A percentile compares a stretch with the other conserved stretches of the same genome.
These are phyloP conservation scores for Drosophila ezoana DNA, from an alignment of 2,888 invertebrate species.

Conservation along the genomic window DNA sequence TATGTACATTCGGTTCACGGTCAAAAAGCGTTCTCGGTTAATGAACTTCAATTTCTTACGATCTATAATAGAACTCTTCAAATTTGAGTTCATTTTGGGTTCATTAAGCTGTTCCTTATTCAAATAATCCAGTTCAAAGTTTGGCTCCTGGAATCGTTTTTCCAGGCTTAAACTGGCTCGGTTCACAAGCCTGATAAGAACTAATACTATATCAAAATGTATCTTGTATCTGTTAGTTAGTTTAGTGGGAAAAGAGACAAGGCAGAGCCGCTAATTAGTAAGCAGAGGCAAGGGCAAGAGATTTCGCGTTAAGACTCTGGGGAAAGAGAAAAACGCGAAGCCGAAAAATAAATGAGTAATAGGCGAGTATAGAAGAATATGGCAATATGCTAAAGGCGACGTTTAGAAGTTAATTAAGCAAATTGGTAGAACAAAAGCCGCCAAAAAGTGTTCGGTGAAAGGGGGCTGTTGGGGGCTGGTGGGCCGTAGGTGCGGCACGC, in stretches of 20 bases:
- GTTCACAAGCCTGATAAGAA: too few relatives aligned
- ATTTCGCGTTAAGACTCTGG: background rate
- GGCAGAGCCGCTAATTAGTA: slow-evolving; percentile 70
- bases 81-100: too few relatives aligned
- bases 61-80: too few relatives aligned
- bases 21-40: too few relatives aligned
- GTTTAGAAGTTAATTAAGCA: slow-evolving; percentile 79
- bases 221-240: background rate
- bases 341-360: slow-evolving; percentile 33
- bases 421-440: slow-evolving; percentile 69
- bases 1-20: too few relatives aligned
- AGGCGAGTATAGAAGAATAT: slow-evolving; percentile 33
- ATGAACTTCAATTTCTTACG: too few relatives aligned
- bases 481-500: slow-evolving; percentile 3
- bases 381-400: slow-evolving; percentile 69
- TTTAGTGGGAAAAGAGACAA: slow-evolving; percentile 32
- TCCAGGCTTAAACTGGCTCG: too few relatives aligned
- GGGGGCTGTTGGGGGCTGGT: background rate
- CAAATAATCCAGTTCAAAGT: too few relatives aligned
- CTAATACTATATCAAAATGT: background rate
- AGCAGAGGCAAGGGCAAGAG: slow-evolving; percentile 32
- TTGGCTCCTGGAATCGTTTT: too few relatives aligned
- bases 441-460: slow-evolving; percentile 2
- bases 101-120: too few relatives aligned
- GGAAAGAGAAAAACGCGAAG: slow-evolving; percentile 1